A percentile compares a stretch with the other conserved stretches of the same genome.
These are phyloP conservation scores for Chloebia gouldiae DNA, from an alignment of 2,113 vertebrate species.

Conservation along the genomic window DNA sequence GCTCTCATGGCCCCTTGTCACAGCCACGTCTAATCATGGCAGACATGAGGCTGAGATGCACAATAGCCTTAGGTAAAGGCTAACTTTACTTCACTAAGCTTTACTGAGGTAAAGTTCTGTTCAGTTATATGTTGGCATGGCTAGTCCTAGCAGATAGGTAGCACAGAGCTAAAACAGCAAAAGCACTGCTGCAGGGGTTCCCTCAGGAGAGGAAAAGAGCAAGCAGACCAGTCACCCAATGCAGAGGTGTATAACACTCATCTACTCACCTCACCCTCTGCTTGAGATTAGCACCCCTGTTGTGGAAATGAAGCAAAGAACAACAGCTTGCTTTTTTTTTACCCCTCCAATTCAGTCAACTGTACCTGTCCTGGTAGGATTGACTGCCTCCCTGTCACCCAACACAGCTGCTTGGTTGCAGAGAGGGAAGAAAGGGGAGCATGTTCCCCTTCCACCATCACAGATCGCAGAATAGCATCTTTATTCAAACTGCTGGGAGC, in stretches of 20 bases:
- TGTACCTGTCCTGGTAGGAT: background rate
- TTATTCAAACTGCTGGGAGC: background rate
- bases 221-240: background rate
- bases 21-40: background rate
- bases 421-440: background rate
- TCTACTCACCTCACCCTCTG: background rate
- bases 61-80: background rate
- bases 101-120: background rate
- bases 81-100: background rate
- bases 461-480: background rate
- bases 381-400: background rate
- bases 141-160: background rate
- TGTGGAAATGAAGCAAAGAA: background rate
- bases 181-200: background rate
- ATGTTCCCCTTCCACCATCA: background rate
- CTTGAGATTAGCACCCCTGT: background rate
- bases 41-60: background rate
- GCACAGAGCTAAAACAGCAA: background rate
- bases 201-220: background rate
- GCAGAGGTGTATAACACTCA: background rate
- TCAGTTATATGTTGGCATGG: accelerated
- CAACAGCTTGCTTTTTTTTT: background rate
- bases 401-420: background rate
- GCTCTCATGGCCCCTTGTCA: background rate
- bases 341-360: background rate